Conservation (phyloP, 2,797 vertebrate species). For the Schizothorax lantsangensis region DNA sequence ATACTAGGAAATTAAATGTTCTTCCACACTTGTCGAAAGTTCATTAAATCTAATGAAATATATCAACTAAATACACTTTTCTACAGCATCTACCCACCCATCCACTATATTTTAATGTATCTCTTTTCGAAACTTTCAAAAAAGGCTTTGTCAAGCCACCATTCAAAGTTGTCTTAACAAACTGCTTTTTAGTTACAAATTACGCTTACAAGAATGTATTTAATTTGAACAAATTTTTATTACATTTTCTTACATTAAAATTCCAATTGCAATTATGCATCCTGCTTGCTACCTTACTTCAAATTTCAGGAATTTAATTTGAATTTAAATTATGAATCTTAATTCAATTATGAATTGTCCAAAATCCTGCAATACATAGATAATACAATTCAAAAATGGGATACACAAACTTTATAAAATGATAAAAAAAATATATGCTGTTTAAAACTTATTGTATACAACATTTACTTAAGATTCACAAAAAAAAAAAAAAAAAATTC, state of each 20-base stretch:
- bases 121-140: neutral
- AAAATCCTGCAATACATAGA: neutral
- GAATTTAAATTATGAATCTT: neutral
- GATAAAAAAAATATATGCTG: neutral
- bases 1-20: neutral
- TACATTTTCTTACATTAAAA: neutral
- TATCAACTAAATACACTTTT: neutral
- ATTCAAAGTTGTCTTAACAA: neutral
- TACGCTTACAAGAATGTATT: neutral
- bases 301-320: constrained; percentile 5
- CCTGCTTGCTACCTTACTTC: neutral
- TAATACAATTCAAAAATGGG: neutral
- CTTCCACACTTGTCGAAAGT: neutral
- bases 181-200: neutral
- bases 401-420: neutral
- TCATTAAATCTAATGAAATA: neutral
- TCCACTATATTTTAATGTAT: neutral
- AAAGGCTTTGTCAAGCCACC: neutral
- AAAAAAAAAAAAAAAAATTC: neutral
- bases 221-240: neutral
- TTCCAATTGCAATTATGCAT: neutral
- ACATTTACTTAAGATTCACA: neutral
- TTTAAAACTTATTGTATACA: neutral
- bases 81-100: neutral
- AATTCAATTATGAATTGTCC: neutral